phyloP scores from a whole-genome alignment of 2,888 invertebrate genomes.

The Holacanthella duospinosa region DNA sequence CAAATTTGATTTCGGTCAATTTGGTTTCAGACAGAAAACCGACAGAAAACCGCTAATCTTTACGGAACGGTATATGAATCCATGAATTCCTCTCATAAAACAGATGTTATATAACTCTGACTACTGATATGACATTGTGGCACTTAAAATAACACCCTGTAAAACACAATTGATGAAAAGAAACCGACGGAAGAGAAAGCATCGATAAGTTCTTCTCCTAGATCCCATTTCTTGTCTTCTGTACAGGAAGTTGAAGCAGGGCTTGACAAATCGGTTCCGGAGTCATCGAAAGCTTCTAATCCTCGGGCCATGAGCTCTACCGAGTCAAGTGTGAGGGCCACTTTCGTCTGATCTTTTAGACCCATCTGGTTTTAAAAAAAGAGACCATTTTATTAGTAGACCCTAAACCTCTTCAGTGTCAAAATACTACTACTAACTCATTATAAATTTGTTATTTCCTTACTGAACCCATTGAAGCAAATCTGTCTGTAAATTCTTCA shows the following conservation, averaged over 20 bases:
- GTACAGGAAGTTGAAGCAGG: conserved; percentile 28
- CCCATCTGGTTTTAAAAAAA: background rate
- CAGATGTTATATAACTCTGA: too few species aligned
- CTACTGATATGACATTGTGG: too few species aligned
- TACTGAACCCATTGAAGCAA: conserved; percentile 10
- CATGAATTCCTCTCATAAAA: too few species aligned
- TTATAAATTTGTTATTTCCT: background rate
- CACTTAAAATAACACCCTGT: background rate
- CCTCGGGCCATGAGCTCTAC: conserved; percentile 35
- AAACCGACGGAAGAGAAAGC: conserved; percentile 23
- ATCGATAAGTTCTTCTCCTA: conserved; percentile 34
- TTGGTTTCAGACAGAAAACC: too few species aligned
- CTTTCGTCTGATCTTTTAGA: conserved; percentile 16
- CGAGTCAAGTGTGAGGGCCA: conserved; percentile 34
- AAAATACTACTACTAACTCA: background rate
- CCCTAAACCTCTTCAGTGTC: background rate
- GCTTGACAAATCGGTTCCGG: conserved; percentile 33
- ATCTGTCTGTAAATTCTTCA: conserved; percentile 27
- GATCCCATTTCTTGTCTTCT: conserved; percentile 33
- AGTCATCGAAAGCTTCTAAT: conserved; percentile 32
- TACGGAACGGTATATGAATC: too few species aligned
- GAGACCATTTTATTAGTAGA: background rate
- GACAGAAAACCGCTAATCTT: too few species aligned
- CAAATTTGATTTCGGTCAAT: too few species aligned
- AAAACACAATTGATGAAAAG: background rate